These are phyloP conservation scores for Drosophila tsacasi DNA, from an alignment of 1,140 invertebrate genomes.

Conservation along the genomic window DNA sequence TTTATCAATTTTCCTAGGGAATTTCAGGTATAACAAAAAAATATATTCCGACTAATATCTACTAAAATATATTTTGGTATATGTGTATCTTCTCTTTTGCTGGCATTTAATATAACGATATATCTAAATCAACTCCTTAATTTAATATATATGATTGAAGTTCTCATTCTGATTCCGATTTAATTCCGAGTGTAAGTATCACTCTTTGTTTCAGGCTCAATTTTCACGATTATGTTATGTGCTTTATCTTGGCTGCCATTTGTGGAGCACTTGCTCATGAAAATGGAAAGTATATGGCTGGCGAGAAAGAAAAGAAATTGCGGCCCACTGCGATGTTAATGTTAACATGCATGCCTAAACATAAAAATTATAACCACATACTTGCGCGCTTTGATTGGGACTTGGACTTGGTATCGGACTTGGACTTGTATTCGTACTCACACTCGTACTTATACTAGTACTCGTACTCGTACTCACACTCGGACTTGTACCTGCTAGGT, in stretches of 20 bases:
- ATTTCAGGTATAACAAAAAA: too few relatives aligned
- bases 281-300: conserved; percentile 75
- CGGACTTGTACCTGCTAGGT: conserved; percentile 22
- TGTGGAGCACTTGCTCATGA: conserved; percentile 69
- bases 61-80: neutral
- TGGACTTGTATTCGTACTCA: neutral
- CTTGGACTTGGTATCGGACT: conserved; percentile 13
- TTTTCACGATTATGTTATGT: conserved; percentile 58
- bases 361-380: conserved; percentile 69
- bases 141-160: neutral
- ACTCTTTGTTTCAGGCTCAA: conserved; percentile 31
- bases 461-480: neutral
- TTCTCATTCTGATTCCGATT: neutral
- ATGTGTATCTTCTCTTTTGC: neutral
- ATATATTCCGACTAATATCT: too few relatives aligned
- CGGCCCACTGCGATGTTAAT: conserved; percentile 57
- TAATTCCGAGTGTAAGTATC: conserved; percentile 26
- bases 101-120: too few relatives aligned
- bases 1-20: too few relatives aligned
- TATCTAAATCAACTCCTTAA: neutral
- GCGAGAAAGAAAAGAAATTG: conserved; percentile 74
- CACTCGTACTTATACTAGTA: conserved; percentile 4
- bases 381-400: conserved; percentile 26
- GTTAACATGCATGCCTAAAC: conserved; percentile 80
- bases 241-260: conserved; percentile 55